Evolutionary conservation across 92 coral and sea anemone species (phyloP), one percentile per base, ranked within the genome.

Genomic region (Scolanthus callimorphus): DNA sequence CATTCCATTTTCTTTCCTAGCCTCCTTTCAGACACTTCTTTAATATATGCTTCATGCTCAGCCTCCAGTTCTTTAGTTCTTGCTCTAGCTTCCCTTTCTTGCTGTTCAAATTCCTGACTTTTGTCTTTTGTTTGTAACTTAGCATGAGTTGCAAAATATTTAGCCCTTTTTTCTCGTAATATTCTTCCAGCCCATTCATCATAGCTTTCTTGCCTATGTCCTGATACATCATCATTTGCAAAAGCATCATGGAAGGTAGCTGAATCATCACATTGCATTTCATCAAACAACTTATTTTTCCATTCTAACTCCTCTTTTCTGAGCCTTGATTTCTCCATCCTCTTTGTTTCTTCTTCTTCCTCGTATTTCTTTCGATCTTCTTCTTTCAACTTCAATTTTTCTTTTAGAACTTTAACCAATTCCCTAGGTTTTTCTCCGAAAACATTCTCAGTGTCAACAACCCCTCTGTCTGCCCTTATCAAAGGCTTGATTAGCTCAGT

Each of bases 161-260:
- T 80, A 31, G 51, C 73, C 21, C 63, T 58, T 23, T 79, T 73
- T 83, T 82, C 86, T 45, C 55, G 49, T 9, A 27, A 17, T 11
- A 94, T 89, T 45, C 95, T 56, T 3, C 84, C 94, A 2, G 84
- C 96, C 99, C 99, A 94, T 13, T 73, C 80, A 50, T 94, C 82
- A 41, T 89, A 94, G 1, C 83, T 38, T 65, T 91, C 97, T 20
- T 49, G 57, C 1, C 45, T 27, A 60, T 73, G 51, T 9, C 61
- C 90, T 46, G 52, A 10, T 11, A 54, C 27, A 4, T 63, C 64
- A 39, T 72, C 81, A 20, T 80, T 57, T 20, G 23, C 27, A 0
- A 51, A 20, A 25, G 81, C 83, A 27, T 78, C 62, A 20, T 48
- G 46, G 27, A 63, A 76, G 8, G 51, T 38, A 22, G 52, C 46